Evolutionary conservation across 1,140 invertebrate species (phyloP), one percentile per base, ranked within the genome.

Genomic region (Drosophila pectinifera): DNA sequence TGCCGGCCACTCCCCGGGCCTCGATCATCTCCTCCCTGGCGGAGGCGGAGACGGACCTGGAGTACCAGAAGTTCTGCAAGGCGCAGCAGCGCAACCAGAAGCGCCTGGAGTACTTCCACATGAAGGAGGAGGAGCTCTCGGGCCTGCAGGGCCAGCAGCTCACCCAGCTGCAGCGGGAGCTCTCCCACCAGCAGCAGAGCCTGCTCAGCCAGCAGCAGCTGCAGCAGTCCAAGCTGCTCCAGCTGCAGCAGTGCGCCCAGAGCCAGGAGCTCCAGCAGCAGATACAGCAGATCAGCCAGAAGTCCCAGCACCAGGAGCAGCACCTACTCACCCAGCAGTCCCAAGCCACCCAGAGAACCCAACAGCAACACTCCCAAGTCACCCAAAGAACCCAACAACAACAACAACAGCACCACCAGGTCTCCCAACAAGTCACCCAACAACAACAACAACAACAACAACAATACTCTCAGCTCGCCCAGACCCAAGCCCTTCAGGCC

Each of bases 51-150:
- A 65, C 48, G 31, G 90, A 90, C 63, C 61, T 90, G 41, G 90
- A 91, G 53, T 91, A 85, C 42, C 72, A 80, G 46, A 90, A 88
- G 57, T 91, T 63, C 49, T 78, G 64, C 53, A 91, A 91, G 73
- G 90, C 90, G 7, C 86, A 91, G 61, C 80, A 82, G 54, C 85
- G 90, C 22, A 91, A 91, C 36, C 86, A 91, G 61, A 91, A 91
- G 63, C 61, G 90, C 6, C 49, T 91, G 45, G 78, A 90, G 49
- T 91, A 73, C 67, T 91, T 74, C 39, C 86, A 91, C 61, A 81
- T 90, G 73, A 91, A 90, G 69, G 90, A 91, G 73, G 85, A 91
- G 70, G 85, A 91, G 54, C 61, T 91, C 13, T 63, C 69, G 8
- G 58, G 38, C 2, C 16, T 26, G 42, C 65, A 78, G 36, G 43